phyloP scores from a whole-genome alignment of 2,888 invertebrate species.

The Drosophila borborema region DNA sequence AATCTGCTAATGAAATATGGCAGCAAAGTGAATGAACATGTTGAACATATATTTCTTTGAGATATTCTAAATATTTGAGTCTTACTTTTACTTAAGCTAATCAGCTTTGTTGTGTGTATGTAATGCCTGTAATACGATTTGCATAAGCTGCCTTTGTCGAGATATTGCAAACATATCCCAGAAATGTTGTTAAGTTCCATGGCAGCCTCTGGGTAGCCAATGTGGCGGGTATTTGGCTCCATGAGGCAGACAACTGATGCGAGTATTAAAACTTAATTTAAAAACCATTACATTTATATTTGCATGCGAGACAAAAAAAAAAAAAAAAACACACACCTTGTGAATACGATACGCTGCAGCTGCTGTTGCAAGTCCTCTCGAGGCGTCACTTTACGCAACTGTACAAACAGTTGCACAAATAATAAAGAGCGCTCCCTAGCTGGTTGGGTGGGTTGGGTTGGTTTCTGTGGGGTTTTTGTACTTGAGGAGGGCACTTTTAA shows the following conservation, averaged over 20 bases:
- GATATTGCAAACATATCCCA: conserved; percentile 5
- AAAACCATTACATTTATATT: conserved; percentile 49
- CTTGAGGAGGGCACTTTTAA: conserved; percentile 56
- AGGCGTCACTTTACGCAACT: conserved; percentile 73
- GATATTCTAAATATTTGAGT: not conserved
- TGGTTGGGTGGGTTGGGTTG: too few species aligned
- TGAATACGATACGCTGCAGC: conserved; percentile 11
- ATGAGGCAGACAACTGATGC: conserved; percentile 18
- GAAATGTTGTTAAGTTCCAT: conserved; percentile 18
- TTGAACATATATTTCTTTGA: not conserved
- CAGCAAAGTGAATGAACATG: not conserved
- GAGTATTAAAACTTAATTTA: conserved; percentile 65
- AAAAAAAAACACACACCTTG: too few species aligned
- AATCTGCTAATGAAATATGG: not conserved
- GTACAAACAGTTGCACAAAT: conserved; percentile 75
- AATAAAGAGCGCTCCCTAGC: conserved; percentile 44
- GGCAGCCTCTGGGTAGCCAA: not conserved
- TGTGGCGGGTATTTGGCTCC: conserved; percentile 9
- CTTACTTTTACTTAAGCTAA: conserved; percentile 14
- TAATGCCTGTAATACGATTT: conserved; percentile 20
- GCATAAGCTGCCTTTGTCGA: not conserved
- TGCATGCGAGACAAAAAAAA: conserved; percentile 22
- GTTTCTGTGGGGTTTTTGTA: conserved; percentile 4
- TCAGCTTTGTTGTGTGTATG: conserved; percentile 23
- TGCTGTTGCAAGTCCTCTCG: conserved; percentile 21